A percentile compares a stretch with the other conserved stretches of the same genome.
Evolutionary conservation across 1,140 invertebrate genomes (phyloP).

Genomic region (Sesamia nonagrioides): DNA sequence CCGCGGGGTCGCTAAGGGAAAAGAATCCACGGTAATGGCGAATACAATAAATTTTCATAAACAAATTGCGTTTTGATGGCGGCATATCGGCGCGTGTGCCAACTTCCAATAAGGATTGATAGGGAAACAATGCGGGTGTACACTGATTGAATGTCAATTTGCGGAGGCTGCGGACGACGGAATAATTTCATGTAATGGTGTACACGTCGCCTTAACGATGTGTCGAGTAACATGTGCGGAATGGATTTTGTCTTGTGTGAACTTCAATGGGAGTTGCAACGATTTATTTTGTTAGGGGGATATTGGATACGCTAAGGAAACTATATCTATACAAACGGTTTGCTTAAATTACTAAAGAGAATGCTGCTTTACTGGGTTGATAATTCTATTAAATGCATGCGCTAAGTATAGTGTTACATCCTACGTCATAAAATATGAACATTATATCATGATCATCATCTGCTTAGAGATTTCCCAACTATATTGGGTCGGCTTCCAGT

Average conservation of each 20-base stretch:
- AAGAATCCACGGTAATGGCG: slow-evolving; percentile 86
- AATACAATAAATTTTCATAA: slow-evolving; percentile 88
- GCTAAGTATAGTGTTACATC: too few species aligned
- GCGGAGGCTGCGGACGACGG: slow-evolving; percentile 62
- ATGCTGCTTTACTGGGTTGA: not conserved
- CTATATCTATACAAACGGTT: not conserved
- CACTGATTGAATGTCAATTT: slow-evolving; percentile 87
- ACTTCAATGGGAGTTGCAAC: slow-evolving; percentile 15
- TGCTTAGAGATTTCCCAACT: too few species aligned
- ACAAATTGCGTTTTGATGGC: slow-evolving; percentile 87
- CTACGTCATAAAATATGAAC: too few species aligned
- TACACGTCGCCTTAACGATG: slow-evolving; percentile 79
- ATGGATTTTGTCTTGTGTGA: slow-evolving; percentile 35
- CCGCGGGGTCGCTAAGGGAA: slow-evolving; percentile 83
- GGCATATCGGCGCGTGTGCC: slow-evolving; percentile 81
- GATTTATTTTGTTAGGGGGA: slow-evolving; percentile 25
- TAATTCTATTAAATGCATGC: too few species aligned
- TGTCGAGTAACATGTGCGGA: slow-evolving; percentile 56
- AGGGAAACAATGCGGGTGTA: slow-evolving; percentile 83
- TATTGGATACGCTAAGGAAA: not conserved
- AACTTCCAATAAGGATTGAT: slow-evolving; percentile 86
- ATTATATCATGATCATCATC: too few species aligned
- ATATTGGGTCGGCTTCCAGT: too few species aligned
- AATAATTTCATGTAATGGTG: slow-evolving; percentile 76
- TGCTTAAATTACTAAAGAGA: not conserved